A percentile compares a stretch with the other conserved stretches of the same genome.
Evolutionary conservation across 2,888 invertebrate genomes (phyloP).

Genomic region (Bombylius major): DNA sequence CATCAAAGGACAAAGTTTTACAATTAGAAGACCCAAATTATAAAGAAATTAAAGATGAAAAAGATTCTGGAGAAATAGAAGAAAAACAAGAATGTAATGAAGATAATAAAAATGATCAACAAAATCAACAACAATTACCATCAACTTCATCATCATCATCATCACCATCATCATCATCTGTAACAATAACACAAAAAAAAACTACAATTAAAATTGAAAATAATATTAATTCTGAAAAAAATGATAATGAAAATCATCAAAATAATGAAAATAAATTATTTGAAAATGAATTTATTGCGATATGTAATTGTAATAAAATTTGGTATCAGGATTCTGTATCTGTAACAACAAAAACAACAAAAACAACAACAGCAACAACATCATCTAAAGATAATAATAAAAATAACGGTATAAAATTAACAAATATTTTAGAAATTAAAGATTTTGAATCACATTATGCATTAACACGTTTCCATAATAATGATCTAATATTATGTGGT

Average conservation of each 20-base stretch:
- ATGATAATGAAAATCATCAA: not conserved
- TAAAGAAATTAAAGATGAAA: not conserved
- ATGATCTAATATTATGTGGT: not conserved
- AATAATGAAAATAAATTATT: not conserved
- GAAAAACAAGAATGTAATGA: too few relatives aligned
- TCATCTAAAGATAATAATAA: not conserved
- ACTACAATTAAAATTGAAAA: not conserved
- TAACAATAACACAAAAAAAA: not conserved
- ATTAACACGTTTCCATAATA: not conserved
- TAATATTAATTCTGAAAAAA: not conserved
- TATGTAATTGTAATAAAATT: not conserved
- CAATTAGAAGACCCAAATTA: not conserved
- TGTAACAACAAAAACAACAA: too few relatives aligned
- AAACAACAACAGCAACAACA: too few relatives aligned
- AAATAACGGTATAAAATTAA: not conserved
- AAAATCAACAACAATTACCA: not conserved
- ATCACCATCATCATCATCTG: not conserved
- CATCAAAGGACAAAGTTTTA: not conserved
- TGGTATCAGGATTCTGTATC: not conserved
- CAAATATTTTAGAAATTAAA: not conserved
- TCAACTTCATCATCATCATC: not conserved
- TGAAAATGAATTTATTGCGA: not conserved
- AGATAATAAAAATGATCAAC: too few relatives aligned
- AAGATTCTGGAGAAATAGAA: too few relatives aligned
- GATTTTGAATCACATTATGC: not conserved